Conservation (phyloP, 2,113 vertebrate species). For the Nycticebus coucang region DNA sequence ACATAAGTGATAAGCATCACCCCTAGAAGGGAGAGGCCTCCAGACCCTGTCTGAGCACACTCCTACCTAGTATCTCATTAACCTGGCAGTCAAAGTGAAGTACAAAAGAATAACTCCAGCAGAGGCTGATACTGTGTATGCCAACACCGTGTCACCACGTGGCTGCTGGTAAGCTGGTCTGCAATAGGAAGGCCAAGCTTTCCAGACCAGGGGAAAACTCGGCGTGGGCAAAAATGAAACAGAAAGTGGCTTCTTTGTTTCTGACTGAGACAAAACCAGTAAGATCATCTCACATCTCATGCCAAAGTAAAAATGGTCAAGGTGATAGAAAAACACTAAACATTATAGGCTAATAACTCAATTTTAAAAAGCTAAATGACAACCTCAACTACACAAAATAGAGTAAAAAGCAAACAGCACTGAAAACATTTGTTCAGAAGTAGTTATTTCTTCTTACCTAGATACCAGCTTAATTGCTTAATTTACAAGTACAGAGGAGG, state of each 20-base stretch:
- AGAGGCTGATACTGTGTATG: background rate
- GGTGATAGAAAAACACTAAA: background rate
- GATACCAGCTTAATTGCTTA: background rate
- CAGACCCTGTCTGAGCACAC: too few species aligned
- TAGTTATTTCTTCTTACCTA: background rate
- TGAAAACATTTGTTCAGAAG: background rate
- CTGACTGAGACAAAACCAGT: background rate
- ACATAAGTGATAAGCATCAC: background rate
- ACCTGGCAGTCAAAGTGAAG: background rate
- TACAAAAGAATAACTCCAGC: background rate
- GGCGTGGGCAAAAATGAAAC: background rate
- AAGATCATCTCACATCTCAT: background rate
- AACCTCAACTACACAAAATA: background rate
- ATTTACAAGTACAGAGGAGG: background rate
- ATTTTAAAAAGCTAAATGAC: background rate
- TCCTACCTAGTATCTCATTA: background rate
- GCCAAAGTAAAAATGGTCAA: background rate
- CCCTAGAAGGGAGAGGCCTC: background rate
- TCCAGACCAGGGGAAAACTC: background rate
- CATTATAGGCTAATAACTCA: background rate
- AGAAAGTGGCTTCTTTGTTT: background rate
- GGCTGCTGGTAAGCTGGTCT: fast-evolving
- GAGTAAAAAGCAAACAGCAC: background rate
- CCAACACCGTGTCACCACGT: background rate
- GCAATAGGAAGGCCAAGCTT: background rate